phyloP scores from a whole-genome alignment of 2,113 vertebrate species.

The Dromaius novaehollandiae region DNA sequence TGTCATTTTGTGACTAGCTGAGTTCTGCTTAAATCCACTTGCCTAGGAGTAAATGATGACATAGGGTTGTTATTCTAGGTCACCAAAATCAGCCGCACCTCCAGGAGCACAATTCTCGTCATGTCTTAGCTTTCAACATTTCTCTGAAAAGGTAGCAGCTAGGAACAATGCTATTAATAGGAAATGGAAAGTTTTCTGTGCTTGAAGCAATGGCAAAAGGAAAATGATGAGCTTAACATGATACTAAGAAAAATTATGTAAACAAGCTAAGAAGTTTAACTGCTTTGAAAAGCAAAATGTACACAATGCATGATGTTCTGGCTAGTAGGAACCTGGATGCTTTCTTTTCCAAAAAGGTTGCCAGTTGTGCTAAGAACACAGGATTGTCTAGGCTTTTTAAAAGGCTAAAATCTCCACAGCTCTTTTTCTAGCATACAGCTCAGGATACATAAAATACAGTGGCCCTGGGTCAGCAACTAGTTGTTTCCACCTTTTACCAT shows the following conservation, averaged over 20 bases:
- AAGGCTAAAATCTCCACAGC: not conserved
- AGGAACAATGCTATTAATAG: not conserved
- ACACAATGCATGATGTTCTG: not conserved
- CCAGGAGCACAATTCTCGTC: not conserved
- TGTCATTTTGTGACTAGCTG: not conserved
- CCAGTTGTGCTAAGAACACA: not conserved
- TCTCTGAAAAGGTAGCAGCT: not conserved
- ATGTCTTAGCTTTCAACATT: not conserved
- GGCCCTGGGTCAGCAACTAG: not conserved
- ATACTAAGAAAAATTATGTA: not conserved
- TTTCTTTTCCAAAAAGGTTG: not conserved
- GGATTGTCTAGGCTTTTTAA: not conserved
- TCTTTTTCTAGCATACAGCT: not conserved
- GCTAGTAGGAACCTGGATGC: not conserved
- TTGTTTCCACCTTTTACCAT: not conserved
- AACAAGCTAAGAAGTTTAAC: not conserved
- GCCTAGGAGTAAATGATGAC: not conserved
- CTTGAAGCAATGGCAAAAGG: not conserved
- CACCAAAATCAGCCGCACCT: not conserved
- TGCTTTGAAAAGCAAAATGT: not conserved
- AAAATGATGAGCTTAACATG: not conserved
- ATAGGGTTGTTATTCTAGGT: slow-evolving; percentile 32
- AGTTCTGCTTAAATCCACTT: not conserved
- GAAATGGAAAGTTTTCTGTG: not conserved
- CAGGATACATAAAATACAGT: not conserved